Percentiles rank a stretch among this genome's conserved stretches.
Conservation (phyloP, 2,888 invertebrate genomes). For the Pammene aurita region DNA sequence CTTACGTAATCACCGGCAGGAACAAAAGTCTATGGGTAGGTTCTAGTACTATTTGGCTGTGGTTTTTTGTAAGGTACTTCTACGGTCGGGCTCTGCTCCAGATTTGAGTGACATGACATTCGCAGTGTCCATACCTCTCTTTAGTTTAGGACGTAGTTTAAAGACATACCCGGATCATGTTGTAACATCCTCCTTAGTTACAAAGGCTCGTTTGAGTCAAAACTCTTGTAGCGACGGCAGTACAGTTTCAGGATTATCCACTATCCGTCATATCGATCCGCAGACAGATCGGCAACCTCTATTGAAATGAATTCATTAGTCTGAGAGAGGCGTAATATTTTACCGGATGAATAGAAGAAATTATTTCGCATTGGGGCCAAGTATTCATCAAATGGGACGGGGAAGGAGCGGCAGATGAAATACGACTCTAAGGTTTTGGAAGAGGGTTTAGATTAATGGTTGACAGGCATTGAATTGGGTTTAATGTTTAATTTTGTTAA, state of each 20-base stretch:
- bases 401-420: background rate
- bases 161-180: too few relatives aligned
- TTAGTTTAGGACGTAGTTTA: too few relatives aligned
- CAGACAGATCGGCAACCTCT: slow-evolving; percentile 46
- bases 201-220: background rate
- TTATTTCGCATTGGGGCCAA: slow-evolving; percentile 61
- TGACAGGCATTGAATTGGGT: slow-evolving; percentile 19
- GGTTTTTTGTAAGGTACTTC: too few relatives aligned
- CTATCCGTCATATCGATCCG: slow-evolving; percentile 40
- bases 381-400: slow-evolving; percentile 60
- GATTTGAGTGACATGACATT: too few relatives aligned
- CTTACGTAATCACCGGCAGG: too few relatives aligned
- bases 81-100: too few relatives aligned
- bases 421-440: background rate
- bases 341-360: slow-evolving; percentile 72
- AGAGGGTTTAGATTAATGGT: background rate
- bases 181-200: background rate
- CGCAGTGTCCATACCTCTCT: too few relatives aligned
- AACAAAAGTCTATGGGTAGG: too few relatives aligned
- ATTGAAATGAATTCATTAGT: slow-evolving; percentile 75
- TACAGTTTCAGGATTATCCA: slow-evolving; percentile 27
- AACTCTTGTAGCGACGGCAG: background rate
- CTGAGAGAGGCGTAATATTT: slow-evolving; percentile 67
- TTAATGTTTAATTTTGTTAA: slow-evolving; percentile 38
- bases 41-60: too few relatives aligned